Conservation (phyloP, 1,140 invertebrate species). For the Drosophila fuyamai region DNA sequence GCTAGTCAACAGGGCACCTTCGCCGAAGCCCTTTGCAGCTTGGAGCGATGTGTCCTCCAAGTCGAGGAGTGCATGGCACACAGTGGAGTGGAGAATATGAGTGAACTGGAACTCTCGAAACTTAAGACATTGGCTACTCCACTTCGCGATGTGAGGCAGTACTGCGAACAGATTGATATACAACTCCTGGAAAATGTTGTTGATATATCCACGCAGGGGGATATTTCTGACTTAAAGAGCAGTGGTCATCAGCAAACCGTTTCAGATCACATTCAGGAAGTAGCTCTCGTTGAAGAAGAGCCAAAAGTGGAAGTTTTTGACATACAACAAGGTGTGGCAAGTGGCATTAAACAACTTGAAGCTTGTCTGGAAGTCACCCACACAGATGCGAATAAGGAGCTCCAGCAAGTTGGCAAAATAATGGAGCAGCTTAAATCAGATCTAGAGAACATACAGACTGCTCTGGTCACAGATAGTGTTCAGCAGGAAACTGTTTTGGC, state of each 20-base stretch:
- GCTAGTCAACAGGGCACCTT: slow-evolving; percentile 62
- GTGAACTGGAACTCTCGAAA: slow-evolving; percentile 61
- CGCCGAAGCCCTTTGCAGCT: slow-evolving; percentile 69
- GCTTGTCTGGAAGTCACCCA: slow-evolving; percentile 62
- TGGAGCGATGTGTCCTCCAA: slow-evolving; percentile 72
- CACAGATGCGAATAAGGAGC: slow-evolving; percentile 42
- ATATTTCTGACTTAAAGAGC: slow-evolving; percentile 75
- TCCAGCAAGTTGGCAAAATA: slow-evolving; percentile 58
- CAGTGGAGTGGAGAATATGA: slow-evolving; percentile 54
- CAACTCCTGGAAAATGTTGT: slow-evolving; percentile 63
- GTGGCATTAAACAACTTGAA: slow-evolving; percentile 75
- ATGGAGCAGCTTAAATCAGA: slow-evolving; percentile 72
- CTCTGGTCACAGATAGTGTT: slow-evolving; percentile 42
- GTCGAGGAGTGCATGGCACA: slow-evolving; percentile 74
- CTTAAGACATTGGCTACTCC: slow-evolving; percentile 66
- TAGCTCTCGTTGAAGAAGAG: slow-evolving; percentile 16
- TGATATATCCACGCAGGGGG: slow-evolving; percentile 72
- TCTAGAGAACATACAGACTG: slow-evolving; percentile 66
- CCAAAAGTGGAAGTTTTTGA: slow-evolving; percentile 52
- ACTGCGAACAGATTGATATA: slow-evolving; percentile 66
- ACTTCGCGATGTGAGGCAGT: slow-evolving; percentile 61
- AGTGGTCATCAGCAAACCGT: slow-evolving; percentile 84
- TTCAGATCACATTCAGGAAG: slow-evolving; percentile 71
- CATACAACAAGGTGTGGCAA: slow-evolving; percentile 70
- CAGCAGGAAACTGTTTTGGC: slow-evolving; percentile 63